Conservation (phyloP, 2,888 invertebrate species). For the Lepidocyrtoides sp. region DNA sequence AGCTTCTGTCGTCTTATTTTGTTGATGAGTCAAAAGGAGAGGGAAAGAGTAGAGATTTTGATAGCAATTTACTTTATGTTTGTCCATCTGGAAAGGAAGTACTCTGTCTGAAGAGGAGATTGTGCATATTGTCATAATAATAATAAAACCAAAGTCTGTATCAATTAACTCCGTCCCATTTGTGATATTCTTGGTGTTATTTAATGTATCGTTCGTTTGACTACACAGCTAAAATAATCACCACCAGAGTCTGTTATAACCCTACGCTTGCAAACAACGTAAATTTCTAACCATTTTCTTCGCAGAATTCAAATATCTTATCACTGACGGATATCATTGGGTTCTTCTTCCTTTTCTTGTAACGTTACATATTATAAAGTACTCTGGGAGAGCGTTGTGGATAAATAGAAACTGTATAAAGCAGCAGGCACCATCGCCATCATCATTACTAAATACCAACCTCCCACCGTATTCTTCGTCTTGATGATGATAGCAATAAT, state of each 20-base stretch:
- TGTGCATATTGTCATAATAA: conserved; percentile 53
- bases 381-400: background rate
- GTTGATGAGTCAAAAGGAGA: conserved; percentile 36
- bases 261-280: conserved; percentile 25
- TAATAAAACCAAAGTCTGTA: conserved; percentile 53
- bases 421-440: background rate
- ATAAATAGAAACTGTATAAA: conserved; percentile 19
- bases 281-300: conserved; percentile 36
- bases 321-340: conserved; percentile 73
- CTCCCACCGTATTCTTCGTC: background rate
- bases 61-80: conserved; percentile 66
- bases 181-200: conserved; percentile 45
- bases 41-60: conserved; percentile 56
- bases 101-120: conserved; percentile 49
- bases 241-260: background rate
- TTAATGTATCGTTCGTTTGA: conserved; percentile 25
- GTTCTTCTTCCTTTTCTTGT: conserved; percentile 58
- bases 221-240: conserved; percentile 51
- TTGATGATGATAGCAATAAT: conserved; percentile 39
- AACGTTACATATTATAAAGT: background rate
- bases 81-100: conserved; percentile 75
- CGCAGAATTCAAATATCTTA: conserved; percentile 69
- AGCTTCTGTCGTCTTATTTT: background rate
- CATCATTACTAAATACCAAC: conserved; percentile 4
- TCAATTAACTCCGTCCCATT: conserved; percentile 68